phyloP scores from a whole-genome alignment of 2,888 invertebrate genomes.

The Tridacna gigas region DNA sequence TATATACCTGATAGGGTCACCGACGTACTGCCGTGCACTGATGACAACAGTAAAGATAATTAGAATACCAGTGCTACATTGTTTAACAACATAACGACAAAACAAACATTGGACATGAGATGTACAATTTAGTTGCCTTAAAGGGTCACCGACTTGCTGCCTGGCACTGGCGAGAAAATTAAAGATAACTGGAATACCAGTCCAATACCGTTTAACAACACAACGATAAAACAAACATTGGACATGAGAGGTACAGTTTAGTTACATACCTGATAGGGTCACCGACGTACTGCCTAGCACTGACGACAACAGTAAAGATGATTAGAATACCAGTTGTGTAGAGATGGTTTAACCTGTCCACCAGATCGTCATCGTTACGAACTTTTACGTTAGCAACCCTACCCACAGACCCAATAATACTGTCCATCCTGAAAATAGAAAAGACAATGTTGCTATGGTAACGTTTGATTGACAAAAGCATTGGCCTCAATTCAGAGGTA shows the following conservation, averaged over 20 bases:
- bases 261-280: constrained; percentile 83
- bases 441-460: neutral
- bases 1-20: constrained; percentile 44
- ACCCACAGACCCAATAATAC: constrained; percentile 82
- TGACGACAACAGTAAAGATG: constrained; percentile 84
- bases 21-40: constrained; percentile 84
- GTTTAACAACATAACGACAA: constrained; percentile 66
- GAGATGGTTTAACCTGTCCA: constrained; percentile 84
- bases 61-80: constrained; percentile 70
- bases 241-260: neutral
- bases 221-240: too few relatives aligned
- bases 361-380: constrained; percentile 84
- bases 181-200: constrained; percentile 83
- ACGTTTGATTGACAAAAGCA: too few relatives aligned
- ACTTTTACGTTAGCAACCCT: constrained; percentile 83
- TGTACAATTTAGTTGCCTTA: constrained; percentile 60
- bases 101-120: neutral
- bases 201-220: too few relatives aligned
- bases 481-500: too few relatives aligned
- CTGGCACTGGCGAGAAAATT: constrained; percentile 84
- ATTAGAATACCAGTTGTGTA: constrained; percentile 84
- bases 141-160: constrained; percentile 84
- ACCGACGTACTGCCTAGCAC: constrained; percentile 84
- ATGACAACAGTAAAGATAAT: constrained; percentile 37
- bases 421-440: constrained; percentile 79